These are phyloP conservation scores for Thecocarcelia acutangulata DNA, from an alignment of 2,888 invertebrate genomes.

Conservation along the genomic window DNA sequence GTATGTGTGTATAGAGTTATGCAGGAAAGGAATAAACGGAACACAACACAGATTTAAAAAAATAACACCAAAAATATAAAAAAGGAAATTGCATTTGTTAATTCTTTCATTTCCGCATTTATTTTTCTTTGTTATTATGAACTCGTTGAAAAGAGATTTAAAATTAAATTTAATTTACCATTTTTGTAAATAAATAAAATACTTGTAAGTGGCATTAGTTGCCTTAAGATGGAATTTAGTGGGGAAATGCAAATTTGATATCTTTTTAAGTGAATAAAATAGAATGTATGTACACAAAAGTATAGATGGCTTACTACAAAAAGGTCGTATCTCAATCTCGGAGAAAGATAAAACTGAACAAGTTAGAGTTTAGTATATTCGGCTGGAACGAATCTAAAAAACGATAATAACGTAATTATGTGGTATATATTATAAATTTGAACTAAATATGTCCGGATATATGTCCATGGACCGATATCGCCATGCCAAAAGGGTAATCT, in stretches of 20 bases:
- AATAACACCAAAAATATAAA: conserved; percentile 7
- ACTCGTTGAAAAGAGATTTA: conserved; percentile 42
- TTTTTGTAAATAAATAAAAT: conserved; percentile 10
- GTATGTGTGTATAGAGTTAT: no score
- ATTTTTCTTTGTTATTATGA: conserved; percentile 11
- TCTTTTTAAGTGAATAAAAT: not conserved
- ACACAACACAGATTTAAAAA: not conserved
- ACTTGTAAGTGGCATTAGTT: not conserved
- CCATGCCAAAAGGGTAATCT: no score
- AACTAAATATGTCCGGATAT: no score
- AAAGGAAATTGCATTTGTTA: not conserved
- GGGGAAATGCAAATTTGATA: not conserved
- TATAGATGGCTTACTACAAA: no score
- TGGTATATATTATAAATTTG: no score
- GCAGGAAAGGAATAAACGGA: not conserved
- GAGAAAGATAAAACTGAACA: no score
- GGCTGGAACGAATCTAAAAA: no score
- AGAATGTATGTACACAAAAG: no score
- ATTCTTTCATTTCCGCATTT: conserved; percentile 14
- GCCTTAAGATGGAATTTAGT: not conserved
- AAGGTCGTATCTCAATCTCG: no score
- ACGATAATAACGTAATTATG: no score
- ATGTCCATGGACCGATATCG: no score
- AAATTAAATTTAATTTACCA: conserved; percentile 5
- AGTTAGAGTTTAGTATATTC: no score